Conservation (phyloP, 2,797 vertebrate species). For the Girardinus metallicus region DNA sequence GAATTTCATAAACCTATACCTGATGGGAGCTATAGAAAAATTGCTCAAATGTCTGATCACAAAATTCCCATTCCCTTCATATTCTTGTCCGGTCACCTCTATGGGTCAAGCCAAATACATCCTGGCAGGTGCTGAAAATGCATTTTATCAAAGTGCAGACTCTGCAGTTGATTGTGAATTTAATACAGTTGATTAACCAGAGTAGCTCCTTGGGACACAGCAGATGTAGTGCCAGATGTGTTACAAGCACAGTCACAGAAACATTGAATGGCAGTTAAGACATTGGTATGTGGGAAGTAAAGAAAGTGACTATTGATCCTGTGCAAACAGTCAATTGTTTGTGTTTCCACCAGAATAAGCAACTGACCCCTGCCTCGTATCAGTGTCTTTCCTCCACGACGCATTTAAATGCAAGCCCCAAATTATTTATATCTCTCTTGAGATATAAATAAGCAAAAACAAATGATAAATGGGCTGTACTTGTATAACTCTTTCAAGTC, state of each 20-base stretch:
- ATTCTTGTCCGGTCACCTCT: neutral
- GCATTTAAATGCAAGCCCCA: neutral
- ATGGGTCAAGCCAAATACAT: neutral
- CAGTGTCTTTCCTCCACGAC: neutral
- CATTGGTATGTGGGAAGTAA: neutral
- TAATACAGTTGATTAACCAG: conserved; percentile 26
- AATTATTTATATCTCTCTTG: neutral
- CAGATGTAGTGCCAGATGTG: conserved; percentile 11
- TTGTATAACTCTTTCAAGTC: too few species aligned
- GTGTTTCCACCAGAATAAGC: neutral
- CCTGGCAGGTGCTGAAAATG: neutral
- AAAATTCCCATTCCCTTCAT: neutral
- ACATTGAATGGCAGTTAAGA: neutral
- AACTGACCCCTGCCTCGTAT: conserved; percentile 18
- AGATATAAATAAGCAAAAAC: neutral
- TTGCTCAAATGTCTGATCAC: neutral
- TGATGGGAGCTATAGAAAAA: neutral
- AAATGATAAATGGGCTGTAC: too few species aligned
- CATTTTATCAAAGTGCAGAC: conserved; percentile 27
- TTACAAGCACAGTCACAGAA: neutral
- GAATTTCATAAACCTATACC: neutral
- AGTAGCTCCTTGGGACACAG: neutral
- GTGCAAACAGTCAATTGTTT: conserved; percentile 8
- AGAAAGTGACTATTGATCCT: conserved; percentile 19
- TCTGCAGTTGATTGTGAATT: conserved; percentile 22